Evolutionary conservation across 2,888 invertebrate species (phyloP).

Genomic region (Lithophane ornitopus): DNA sequence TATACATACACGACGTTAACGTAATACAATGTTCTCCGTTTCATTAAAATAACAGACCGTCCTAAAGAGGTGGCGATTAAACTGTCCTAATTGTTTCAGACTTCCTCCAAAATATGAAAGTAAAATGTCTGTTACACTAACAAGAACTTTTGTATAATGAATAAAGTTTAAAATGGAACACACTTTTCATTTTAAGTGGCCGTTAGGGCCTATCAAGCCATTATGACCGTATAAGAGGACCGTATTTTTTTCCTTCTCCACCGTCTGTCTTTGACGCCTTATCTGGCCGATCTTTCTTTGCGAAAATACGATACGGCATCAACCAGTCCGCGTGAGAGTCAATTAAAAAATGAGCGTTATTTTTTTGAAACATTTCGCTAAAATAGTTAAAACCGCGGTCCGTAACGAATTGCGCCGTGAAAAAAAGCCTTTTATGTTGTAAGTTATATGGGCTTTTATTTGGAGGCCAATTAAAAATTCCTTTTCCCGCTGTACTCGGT

Average conservation of each 20-base stretch:
- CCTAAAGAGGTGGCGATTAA: constrained; percentile 70
- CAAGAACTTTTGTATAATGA: constrained; percentile 77
- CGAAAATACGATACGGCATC: constrained; percentile 67
- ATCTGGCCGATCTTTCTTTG: constrained; percentile 68
- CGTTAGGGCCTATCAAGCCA: constrained; percentile 79
- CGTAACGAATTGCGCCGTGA: constrained; percentile 72
- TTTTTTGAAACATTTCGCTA: constrained; percentile 66
- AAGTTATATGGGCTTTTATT: constrained; percentile 82
- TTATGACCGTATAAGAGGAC: constrained; percentile 71
- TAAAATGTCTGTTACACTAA: constrained; percentile 79
- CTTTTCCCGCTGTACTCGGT: constrained; percentile 78
- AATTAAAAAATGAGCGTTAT: constrained; percentile 65
- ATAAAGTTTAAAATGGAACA: constrained; percentile 81
- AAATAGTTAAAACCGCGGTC: constrained; percentile 69
- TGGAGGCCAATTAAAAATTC: constrained; percentile 87
- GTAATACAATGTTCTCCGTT: constrained; percentile 65
- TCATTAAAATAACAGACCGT: constrained; percentile 67
- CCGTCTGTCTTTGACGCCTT: constrained; percentile 67
- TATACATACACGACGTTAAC: constrained; percentile 60
- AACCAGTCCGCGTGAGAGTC: constrained; percentile 61
- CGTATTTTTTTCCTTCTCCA: constrained; percentile 62
- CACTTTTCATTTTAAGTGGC: constrained; percentile 81
- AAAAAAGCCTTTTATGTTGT: constrained; percentile 75
- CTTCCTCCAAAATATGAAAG: constrained; percentile 77
- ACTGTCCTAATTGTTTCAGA: constrained; percentile 74